Conservation (phyloP, 2,797 vertebrate genomes). For the Siniperca scherzeri region DNA sequence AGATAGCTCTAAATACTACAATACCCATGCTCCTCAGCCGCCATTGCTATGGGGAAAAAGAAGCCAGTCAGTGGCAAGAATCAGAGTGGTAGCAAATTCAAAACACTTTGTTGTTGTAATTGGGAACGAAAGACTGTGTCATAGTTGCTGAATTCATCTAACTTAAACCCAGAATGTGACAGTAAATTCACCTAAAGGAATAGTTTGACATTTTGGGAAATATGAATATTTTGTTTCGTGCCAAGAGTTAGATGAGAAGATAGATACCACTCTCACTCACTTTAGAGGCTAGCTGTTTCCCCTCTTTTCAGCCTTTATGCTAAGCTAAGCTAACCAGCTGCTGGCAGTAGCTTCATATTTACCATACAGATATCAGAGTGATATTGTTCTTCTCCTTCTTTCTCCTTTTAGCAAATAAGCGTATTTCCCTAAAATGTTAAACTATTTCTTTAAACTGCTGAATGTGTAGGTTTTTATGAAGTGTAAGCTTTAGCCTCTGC, state of each 20-base stretch:
- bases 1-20: constrained; percentile 29
- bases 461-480: background rate
- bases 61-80: background rate
- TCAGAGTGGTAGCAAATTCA: background rate
- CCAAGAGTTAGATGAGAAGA: background rate
- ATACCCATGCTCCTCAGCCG: background rate
- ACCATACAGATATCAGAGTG: too few species aligned
- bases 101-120: background rate
- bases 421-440: too few species aligned
- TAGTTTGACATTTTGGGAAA: background rate
- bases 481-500: background rate
- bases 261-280: background rate
- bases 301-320: background rate
- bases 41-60: too few species aligned
- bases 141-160: background rate
- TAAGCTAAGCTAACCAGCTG: background rate
- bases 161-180: too few species aligned
- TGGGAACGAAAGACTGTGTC: background rate
- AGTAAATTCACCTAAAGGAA: background rate
- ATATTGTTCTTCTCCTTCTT: too few species aligned
- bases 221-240: background rate
- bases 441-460: background rate
- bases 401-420: too few species aligned
- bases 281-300: too few species aligned
- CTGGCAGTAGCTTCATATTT: background rate